Base-by-base conservation (phyloP, 1,140 invertebrate genomes). In the Dolichoris vasculosae region DNA sequence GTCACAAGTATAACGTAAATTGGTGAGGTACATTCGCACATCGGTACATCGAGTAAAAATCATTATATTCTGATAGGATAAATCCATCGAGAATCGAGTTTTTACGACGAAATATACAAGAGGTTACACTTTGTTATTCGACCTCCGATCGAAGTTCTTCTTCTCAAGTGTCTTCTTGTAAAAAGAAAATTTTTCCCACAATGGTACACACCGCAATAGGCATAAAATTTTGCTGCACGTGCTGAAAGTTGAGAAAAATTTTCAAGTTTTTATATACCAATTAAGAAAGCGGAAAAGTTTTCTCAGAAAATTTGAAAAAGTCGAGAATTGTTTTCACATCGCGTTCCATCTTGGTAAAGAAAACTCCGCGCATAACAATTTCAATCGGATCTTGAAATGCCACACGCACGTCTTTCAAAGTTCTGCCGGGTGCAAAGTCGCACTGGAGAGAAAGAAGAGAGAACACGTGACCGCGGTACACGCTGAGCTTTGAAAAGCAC, bases 321-420 rank as follows among this genome's bases (percentile, higher is more conserved):
- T 75, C 80, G 63, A 55, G 85, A 83, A 86, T 86, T 83, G 81
- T 86, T 86, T 86, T 79, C 80, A 38, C 75, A 77, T 82, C 79
- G 35, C 85, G 51, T 79, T 48, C 63, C 48, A 64, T 75, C 51
- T 64, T 35, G 35, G 59, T 11, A 73, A 48, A 71, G 81, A 86
- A 86, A 83, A 83, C 85, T 86, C 82, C 1, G 64, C 48, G 86
- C 86, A 86, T 86, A 86, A 86, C 86, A 86, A 84, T 86, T 86
- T 86, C 82, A 86, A 86, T 86, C 82, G 86, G 78, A 67, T 86
- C 86, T 86, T 84, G 78, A 84, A 86, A 86, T 86, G 86, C 82
- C 86, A 86, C 85, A 86, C 83, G 81, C 82, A 83, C 85, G 82
- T 86, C 85, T n/a, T 59, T 51, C 55, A 59, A 85, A 85, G 84